Evolutionary conservation across 2,797 vertebrate species (phyloP), one percentile per base, ranked within the genome.

Genomic region (Arrhamphus sclerolepis): DNA sequence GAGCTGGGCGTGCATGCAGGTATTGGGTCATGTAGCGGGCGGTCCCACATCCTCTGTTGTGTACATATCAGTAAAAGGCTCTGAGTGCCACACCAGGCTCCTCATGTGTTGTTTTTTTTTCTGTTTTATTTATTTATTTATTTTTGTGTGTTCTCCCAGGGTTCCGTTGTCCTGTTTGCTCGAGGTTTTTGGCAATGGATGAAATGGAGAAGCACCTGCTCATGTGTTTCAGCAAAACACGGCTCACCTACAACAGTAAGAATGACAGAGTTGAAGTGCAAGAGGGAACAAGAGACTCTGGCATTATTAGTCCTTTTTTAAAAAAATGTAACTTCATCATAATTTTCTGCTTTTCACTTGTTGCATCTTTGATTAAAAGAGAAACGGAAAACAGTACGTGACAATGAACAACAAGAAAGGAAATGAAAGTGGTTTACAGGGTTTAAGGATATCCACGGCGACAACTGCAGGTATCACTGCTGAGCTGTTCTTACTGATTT

Each of bases 201-300:
- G 97, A 99, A 92, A 96, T 98, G 82, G 96, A 99, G 85, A 93
- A 96, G 77, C 98, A 99, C 90, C 94, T 99, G 82, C 94, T 98
- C 69, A 93, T 96, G 94, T 99, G 97, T 83, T 95, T 99, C 92
- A 98, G 95, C 87, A 98, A 99, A 86, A 94, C 94, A 41, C 94
- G 94, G 74, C 95, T 99, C 90, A 93, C 94, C 77, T 99, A 99
- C 89, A 99, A 99, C 84, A 97, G 98, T 99, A 93, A 96, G 96
- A 70, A 5, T 50, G 20, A 1, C 39, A 46, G 29, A 18, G 26
- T n/a, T 20, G 16, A 19, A 21, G 53, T 29, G 24, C 11, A 3
- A 11, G 31, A 11, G 31, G 31, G 9, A 14, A 16, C 7, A 8
- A 41, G 42, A 46, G n/a, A 29, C 44, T 64, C 16, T 16, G 17